Evolutionary conservation across 1,140 invertebrate species (phyloP).

Genomic region (Ephestia elutella): DNA sequence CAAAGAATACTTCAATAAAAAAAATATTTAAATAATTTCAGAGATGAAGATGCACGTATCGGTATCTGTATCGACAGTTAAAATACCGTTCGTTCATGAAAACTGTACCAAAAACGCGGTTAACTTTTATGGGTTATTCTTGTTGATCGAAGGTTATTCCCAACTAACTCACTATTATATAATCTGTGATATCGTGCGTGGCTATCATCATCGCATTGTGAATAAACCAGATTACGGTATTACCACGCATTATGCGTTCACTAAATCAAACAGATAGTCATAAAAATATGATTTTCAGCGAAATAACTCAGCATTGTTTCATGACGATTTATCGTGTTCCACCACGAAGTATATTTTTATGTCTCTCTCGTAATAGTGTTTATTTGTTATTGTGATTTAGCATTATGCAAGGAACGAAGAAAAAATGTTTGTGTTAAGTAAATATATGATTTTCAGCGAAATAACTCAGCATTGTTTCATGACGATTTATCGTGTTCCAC

Average conservation of each 20-base stretch:
- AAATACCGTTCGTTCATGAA: too few relatives aligned
- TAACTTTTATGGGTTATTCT: too few relatives aligned
- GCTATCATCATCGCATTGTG: slow-evolving; percentile 26
- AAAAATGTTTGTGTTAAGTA: too few relatives aligned
- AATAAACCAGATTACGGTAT: slow-evolving; percentile 29
- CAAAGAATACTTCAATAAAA: too few relatives aligned
- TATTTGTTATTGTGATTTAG: neutral
- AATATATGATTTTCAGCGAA: neutral
- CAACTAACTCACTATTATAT: neutral
- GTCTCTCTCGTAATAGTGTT: neutral
- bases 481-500: neutral
- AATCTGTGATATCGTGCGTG: slow-evolving; percentile 14
- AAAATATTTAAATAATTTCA: too few relatives aligned
- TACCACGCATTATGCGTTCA: slow-evolving; percentile 26
- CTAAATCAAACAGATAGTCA: slow-evolving; percentile 30
- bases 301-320: neutral
- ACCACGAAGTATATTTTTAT: neutral
- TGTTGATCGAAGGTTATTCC: too few relatives aligned
- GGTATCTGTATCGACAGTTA: too few relatives aligned
- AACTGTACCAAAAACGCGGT: too few relatives aligned
- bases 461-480: slow-evolving; percentile 1
- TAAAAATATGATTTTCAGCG: slow-evolving; percentile 1
- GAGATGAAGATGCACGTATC: too few relatives aligned
- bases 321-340: neutral
- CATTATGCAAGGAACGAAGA: too few relatives aligned